Percentiles rank a stretch among this genome's conserved stretches.
These are phyloP conservation scores for Natrix natrix DNA, from an alignment of 2,797 vertebrate genomes.

Conservation along the genomic window DNA sequence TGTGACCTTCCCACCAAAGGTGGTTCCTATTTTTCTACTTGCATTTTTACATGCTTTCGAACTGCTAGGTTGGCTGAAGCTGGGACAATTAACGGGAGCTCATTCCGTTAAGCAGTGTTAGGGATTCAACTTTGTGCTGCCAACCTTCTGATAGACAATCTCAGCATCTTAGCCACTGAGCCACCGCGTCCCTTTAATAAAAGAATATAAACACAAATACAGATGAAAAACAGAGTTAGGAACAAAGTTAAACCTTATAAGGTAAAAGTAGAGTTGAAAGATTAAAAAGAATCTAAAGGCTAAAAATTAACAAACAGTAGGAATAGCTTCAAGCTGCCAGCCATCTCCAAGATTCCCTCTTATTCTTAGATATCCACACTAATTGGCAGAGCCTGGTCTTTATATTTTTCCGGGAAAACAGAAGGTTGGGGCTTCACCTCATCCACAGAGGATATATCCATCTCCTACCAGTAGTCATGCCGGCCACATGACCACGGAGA, in stretches of 20 bases:
- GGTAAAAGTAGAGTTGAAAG: background rate
- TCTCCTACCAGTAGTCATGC: background rate
- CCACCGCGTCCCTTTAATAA: background rate
- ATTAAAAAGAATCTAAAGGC: background rate
- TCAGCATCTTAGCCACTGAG: too few relatives aligned
- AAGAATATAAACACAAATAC: background rate
- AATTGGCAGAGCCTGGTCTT: background rate
- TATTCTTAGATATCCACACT: background rate
- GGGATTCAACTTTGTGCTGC: too few relatives aligned
- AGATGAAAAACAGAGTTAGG: background rate
- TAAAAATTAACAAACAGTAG: background rate
- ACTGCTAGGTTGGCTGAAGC: too few relatives aligned
- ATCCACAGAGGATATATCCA: background rate
- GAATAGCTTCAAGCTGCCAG: background rate
- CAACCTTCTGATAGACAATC: too few relatives aligned
- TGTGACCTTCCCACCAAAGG: too few relatives aligned
- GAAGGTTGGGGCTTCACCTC: background rate
- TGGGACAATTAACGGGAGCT: too few relatives aligned
- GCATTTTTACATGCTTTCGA: too few relatives aligned
- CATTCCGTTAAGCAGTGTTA: too few relatives aligned
- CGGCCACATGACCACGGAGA: too few relatives aligned
- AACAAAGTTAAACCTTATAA: background rate
- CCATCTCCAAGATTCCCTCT: background rate
- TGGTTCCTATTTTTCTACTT: too few relatives aligned
- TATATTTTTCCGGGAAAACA: background rate